Evolutionary conservation across 2,888 invertebrate species (phyloP), one percentile per base, ranked within the genome.

Genomic region (Lacanobia oleracea): DNA sequence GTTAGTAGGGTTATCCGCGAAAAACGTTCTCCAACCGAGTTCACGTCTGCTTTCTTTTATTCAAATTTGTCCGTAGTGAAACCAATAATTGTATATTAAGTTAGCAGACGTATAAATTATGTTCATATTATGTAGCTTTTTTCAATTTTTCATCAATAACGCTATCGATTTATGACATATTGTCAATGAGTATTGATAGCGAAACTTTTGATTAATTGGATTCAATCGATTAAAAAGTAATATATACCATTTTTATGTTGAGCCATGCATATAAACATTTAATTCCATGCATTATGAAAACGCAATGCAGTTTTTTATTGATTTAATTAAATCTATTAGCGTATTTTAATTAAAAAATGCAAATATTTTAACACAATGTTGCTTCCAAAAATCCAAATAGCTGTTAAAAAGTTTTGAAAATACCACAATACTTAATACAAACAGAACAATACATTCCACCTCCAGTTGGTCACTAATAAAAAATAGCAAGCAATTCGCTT

Each of bases 1-100:
- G 76, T 88, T 75, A 66, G 84, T 71, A 75, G 77, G 73, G 81
- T 82, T 82, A 77, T 82, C 82, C 75, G 88, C 87, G 84, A 87
- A 88, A 88, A 88, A 81, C 84, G 81, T 70, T 83, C 85, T 82
- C 80, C 77, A 80, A 71, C 66, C 60, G 85, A 84, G 86, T 82
- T 79, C 78, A 77, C 77, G 86, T 86, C 87, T 84, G 88, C 91
- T 92, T 92, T 92, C 91, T 89, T 90, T 91, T 90, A 91, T 91
- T 91, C 78, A 91, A 91, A 91, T 91, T 83, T 77, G 88, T 85
- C 75, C 74, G 78, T 69, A 89, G 91, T 87, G 90, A 92, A 90
- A 90, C 88, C 87, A 87, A 88, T 88, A 85, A 88, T 89, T 83
- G 83, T 88, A 83, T 76, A 85, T 88, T 86, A 79, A 84, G 85